Base-by-base conservation (phyloP, 2,888 invertebrate genomes). In the Epinotia ramella region DNA sequence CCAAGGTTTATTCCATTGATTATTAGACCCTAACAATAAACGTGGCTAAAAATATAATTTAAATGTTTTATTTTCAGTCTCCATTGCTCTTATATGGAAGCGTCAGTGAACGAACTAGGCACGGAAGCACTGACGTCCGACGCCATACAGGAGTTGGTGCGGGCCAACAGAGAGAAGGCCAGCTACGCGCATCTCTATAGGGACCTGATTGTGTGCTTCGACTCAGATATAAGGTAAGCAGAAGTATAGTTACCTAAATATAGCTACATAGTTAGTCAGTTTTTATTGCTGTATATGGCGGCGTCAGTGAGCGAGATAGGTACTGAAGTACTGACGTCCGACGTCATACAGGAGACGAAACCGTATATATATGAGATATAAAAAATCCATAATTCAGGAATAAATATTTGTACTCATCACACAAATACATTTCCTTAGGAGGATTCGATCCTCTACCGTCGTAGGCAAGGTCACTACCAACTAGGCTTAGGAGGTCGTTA, bases 41-140 rank as follows among this genome's bases (percentile, higher is more conserved):
- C 49, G 3, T 11, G 44, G 4, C 46, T n/a, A n/a, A n/a, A n/a
- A n/a, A n/a, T n/a, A n/a, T n/a, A n/a, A n/a, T n/a, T n/a, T n/a
- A 53, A 46, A 44, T 44, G 4, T 56, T 46, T 62, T 76, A 74
- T 76, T 87, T 87, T 24, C 87, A 98, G 97, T 84, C 94, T 98
- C 78, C 97, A 97, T 87, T 97, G 98, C 91, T 97, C 97, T 5
- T 98, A 98, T 88, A 96, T 98, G 92, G 97, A 97, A 85, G 96
- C 97, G 73, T 96, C 96, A 9, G 94, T 96, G 75, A 96, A 95
- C 83, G 96, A 96, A 84, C 91, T 96, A 73, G 95, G 96, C 71
- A 96, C 96, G 7, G 95, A 95, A 76, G 95, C 96, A 18, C 86
- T 96, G 68, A 96, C 97, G 0, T 95, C 96, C 0, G 96, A 97